Percentiles rank a stretch among this genome's conserved stretches.
Conservation (phyloP, 2,113 vertebrate species). For the Crotophaga sulcirostris region DNA sequence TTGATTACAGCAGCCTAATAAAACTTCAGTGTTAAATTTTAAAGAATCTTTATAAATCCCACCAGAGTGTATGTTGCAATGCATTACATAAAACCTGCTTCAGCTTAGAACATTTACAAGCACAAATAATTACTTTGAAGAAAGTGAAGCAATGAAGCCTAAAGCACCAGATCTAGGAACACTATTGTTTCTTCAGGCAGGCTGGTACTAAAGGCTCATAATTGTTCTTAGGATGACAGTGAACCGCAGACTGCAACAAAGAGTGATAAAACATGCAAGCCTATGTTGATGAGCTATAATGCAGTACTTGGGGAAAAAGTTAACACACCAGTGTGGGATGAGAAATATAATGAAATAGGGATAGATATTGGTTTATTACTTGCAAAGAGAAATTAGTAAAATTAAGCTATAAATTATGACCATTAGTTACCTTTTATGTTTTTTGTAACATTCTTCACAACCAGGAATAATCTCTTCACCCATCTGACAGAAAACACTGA, state of each 20-base stretch:
- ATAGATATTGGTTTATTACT: neutral
- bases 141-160: neutral
- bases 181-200: neutral
- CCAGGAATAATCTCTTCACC: neutral
- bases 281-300: neutral
- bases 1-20: neutral
- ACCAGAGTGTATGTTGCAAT: neutral
- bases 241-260: neutral
- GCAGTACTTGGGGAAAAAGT: neutral
- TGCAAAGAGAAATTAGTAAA: neutral
- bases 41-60: neutral
- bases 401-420: neutral
- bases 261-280: neutral
- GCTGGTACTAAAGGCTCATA: neutral
- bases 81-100: neutral
- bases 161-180: neutral
- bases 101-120: neutral
- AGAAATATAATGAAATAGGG: neutral
- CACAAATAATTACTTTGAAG: neutral
- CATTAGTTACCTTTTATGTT: neutral
- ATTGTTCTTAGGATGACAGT: neutral
- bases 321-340: neutral
- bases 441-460: neutral
- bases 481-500: neutral
- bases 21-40: neutral